Percentiles rank a stretch among this genome's conserved stretches.
Conservation (phyloP, 2,113 vertebrate species). For the Nymphicus hollandicus region DNA sequence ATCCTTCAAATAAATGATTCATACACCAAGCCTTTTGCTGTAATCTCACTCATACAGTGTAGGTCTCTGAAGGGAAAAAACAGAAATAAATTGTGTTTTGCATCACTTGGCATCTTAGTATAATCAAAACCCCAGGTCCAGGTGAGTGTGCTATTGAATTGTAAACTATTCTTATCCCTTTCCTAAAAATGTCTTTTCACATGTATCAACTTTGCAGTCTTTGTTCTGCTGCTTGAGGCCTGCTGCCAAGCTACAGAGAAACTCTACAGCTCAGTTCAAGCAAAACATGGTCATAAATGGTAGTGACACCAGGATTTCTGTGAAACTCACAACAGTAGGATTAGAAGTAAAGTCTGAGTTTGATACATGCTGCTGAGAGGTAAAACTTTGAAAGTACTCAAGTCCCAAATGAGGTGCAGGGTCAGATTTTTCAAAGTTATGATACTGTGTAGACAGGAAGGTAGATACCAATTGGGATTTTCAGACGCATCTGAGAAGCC, state of each 20-base stretch:
- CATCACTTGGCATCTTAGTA: background rate
- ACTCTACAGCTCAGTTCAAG: background rate
- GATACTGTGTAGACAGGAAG: background rate
- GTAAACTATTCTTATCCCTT: background rate
- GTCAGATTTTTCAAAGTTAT: background rate
- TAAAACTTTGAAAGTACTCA: background rate
- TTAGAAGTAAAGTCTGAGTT: background rate
- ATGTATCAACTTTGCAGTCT: background rate
- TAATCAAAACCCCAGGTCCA: background rate
- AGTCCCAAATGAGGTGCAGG: background rate
- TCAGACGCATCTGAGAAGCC: background rate
- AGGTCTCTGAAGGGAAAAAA: background rate
- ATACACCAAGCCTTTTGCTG: background rate
- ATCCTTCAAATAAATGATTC: background rate
- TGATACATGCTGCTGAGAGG: background rate
- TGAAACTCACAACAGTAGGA: background rate
- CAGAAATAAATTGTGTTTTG: background rate
- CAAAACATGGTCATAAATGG: background rate
- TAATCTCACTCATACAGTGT: background rate
- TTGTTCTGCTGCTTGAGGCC: background rate
- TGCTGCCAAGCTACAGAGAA: background rate
- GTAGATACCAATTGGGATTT: background rate
- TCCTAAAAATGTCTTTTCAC: background rate
- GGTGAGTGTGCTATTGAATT: background rate
- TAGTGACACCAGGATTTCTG: background rate